phyloP scores from a whole-genome alignment of 2,113 vertebrate species.

The Dasyprocta punctata region DNA sequence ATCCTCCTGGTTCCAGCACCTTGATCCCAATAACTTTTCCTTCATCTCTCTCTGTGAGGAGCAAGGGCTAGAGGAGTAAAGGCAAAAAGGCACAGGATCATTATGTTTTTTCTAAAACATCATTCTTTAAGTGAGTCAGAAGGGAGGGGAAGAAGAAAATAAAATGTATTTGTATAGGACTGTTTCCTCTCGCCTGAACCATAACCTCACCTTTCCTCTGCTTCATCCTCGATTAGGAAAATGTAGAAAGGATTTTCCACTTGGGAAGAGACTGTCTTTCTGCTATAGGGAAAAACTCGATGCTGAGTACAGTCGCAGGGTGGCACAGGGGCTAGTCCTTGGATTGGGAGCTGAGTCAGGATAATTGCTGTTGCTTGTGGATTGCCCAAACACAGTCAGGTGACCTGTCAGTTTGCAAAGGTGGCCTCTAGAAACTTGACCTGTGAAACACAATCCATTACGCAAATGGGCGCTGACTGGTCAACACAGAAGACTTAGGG shows the following conservation, averaged over 20 bases:
- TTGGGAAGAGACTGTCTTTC: background rate
- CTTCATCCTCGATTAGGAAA: conserved; percentile 25
- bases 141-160: conserved; percentile 50
- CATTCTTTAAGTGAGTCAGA: conserved; percentile 29
- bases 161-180: conserved; percentile 50
- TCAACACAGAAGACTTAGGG: background rate
- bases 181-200: conserved; percentile 25
- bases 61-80: background rate
- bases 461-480: background rate
- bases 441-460: background rate
- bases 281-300: background rate
- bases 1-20: conserved; percentile 44
- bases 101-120: background rate
- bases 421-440: background rate
- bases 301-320: background rate
- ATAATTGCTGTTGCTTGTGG: background rate
- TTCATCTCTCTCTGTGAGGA: conserved; percentile 39
- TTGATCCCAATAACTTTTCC: conserved; percentile 59
- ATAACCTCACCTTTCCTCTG: background rate
- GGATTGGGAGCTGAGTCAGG: background rate
- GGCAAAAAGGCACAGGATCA: background rate
- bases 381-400: background rate
- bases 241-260: background rate
- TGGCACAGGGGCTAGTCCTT: background rate
- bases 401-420: background rate